Base-by-base conservation (phyloP, 64 coral and sea anemone genomes). In the Pocillopora damicornis region DNA sequence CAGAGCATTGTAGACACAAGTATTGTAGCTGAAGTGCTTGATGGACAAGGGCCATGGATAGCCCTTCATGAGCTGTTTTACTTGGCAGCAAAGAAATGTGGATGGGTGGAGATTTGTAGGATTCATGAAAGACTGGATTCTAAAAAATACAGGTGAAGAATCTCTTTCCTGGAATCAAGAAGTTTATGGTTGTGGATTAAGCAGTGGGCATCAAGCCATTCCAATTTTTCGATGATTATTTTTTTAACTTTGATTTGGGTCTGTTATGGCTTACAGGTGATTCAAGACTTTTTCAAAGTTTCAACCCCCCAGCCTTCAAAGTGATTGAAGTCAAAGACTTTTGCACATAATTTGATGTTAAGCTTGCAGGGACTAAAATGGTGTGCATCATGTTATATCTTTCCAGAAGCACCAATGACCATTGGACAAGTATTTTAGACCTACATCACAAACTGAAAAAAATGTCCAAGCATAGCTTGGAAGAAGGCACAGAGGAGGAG, bases 401-500 rank as follows among this genome's bases (percentile, higher is more conserved):
- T 91, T 89, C 15, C 68, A 98, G 96, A 75, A 98, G 93, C 87
- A 91, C 87, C 35, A 98, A 89, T 78, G 96, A 98, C 71, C 73
- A 90, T 58, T 98, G 96, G 96, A 75, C 77, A 45, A 94, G 96
- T 58, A 62, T 98, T 26, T 94, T 87, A 58, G 95, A 94, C 74
- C 58, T 98, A 26, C 96, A 98, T 78, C 91, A 98, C n/a, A 93
- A 89, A 58, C 69, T 98, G 5, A 98, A 98, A 65, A 98, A 92
- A 58, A 88, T 93, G 57, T 64, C 87, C 37, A 98, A 98, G 80
- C 92, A 94, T 60, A 79, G 73, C 13, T 92, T 56, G 2, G 89
- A 83, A 60, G 92, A 91, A 17, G 82, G 30, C 10, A 45, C n/a
- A 1, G 61, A 74, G 5, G 79, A 78, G 63, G 90, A 95, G 65